Percentiles rank a stretch among this genome's conserved stretches.
Evolutionary conservation across 64 coral and sea anemone genomes (phyloP).

Genomic region (Actinia equina): DNA sequence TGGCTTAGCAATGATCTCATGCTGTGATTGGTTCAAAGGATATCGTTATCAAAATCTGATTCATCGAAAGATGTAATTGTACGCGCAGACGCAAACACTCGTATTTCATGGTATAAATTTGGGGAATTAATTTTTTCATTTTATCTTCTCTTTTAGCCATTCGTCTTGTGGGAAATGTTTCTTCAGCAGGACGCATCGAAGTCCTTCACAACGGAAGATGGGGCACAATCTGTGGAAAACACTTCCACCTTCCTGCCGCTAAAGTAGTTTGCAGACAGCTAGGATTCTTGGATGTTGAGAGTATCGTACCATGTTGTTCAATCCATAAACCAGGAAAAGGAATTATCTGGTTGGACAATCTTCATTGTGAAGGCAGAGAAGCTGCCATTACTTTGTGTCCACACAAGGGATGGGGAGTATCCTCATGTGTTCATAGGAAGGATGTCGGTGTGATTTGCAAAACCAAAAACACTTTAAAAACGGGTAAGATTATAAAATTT

Average conservation of each 20-base stretch:
- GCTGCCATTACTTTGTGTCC: conserved; percentile 44
- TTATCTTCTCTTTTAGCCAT: not conserved
- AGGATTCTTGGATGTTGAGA: conserved; percentile 38
- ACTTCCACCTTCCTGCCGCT: conserved; percentile 52
- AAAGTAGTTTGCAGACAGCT: conserved; percentile 65
- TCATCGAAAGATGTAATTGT: too few relatives aligned
- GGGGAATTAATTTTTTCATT: not conserved
- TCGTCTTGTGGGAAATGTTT: conserved; percentile 22
- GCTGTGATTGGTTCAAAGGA: too few relatives aligned
- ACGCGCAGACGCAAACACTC: too few relatives aligned
- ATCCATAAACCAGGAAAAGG: conserved; percentile 44
- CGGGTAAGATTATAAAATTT: not conserved
- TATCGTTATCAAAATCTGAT: too few relatives aligned
- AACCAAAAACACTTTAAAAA: conserved; percentile 3
- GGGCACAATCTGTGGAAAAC: conserved; percentile 62
- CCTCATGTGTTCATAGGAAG: conserved; percentile 34
- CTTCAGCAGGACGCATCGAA: conserved; percentile 25
- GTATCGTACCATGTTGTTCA: conserved; percentile 17
- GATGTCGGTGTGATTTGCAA: conserved; percentile 58
- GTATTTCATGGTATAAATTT: not conserved
- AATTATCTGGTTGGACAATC: conserved; percentile 51
- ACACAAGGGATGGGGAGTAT: conserved; percentile 63
- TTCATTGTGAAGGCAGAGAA: conserved; percentile 62
- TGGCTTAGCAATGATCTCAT: too few relatives aligned
- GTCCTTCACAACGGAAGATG: conserved; percentile 33